Conservation (phyloP, 2,888 invertebrate species). For the Leptinotarsa haldemani region DNA sequence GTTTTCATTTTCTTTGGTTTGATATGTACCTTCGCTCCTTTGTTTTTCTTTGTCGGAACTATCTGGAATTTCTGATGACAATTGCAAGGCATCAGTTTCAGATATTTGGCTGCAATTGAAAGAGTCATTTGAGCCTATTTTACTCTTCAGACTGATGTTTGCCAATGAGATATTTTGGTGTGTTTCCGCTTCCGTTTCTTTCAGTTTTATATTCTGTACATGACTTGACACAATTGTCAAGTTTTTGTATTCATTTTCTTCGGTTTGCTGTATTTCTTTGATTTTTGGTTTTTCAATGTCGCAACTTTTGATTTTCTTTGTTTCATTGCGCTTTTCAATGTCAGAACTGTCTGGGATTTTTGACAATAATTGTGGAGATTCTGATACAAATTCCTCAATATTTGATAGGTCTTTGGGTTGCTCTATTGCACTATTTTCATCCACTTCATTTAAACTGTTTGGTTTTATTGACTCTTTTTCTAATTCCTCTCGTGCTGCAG, state of each 20-base stretch:
- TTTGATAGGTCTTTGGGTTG: slow-evolving; percentile 9
- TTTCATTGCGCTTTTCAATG: background rate
- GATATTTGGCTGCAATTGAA: background rate
- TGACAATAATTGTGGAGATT: slow-evolving; percentile 7
- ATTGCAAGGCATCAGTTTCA: background rate
- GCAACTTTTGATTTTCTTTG: background rate
- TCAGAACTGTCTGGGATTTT: slow-evolving; percentile 1
- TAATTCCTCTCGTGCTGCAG: background rate
- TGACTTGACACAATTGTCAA: background rate
- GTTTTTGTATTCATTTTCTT: background rate
- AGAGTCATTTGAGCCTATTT: slow-evolving; percentile 7
- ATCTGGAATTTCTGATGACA: slow-evolving; percentile 1
- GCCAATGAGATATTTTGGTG: slow-evolving; percentile 7
- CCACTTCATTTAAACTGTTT: background rate
- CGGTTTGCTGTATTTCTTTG: slow-evolving; percentile 2
- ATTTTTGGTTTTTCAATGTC: slow-evolving; percentile 7
- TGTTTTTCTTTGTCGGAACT: slow-evolving; percentile 1
- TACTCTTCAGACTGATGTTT: background rate
- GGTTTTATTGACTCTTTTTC: background rate
- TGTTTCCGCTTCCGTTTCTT: slow-evolving; percentile 4
- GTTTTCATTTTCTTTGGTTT: slow-evolving; percentile 4
- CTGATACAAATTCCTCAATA: slow-evolving; percentile 11
- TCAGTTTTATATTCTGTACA: slow-evolving; percentile 3
- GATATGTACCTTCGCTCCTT: background rate
- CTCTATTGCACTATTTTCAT: slow-evolving; percentile 7